Base-by-base conservation (phyloP, 2,113 vertebrate species). In the Nicator chloris region DNA sequence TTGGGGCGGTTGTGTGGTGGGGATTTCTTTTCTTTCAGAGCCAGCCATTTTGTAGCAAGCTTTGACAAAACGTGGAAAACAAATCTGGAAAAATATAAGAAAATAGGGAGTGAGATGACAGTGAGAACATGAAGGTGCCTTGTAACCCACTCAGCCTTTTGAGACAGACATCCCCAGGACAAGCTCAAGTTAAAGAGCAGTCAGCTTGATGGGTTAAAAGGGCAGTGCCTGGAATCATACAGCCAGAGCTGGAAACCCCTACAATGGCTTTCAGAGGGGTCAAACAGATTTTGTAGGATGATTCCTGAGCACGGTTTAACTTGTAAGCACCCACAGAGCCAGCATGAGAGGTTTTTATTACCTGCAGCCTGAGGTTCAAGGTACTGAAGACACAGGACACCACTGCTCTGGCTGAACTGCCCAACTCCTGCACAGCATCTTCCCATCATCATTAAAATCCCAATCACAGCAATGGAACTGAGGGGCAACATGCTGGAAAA, bases 351-450 rank as follows among this genome's bases (percentile, higher is more conserved):
- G 8, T 21, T 93, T 49, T 92, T 35, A 31, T 45, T 40, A 27
- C 22, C 37, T 53, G 45, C 64, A 90, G 70, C 13, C 42, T 18
- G 28, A 76, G 23, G 31, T 60, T 61, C 33, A 71, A 3, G 66
- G 31, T 4, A 14, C 47, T 50, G 60, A 66, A 63, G 42, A 22
- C 31, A 26, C 4, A 39, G 17, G 53, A 68, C 33, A 37, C 7
- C 30, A 6, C 11, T 2, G 1, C 39, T 2, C 0, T 27, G 45
- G 31, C 44, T 50, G 30, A 16, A 11, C 2, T 4, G 5, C 10
- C 53, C 66, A 20, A 23, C 2, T 72, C 76, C 50, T 39, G 7
- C 39, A 23, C 10, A 54, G 42, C 1, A 3, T 76, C 77, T 83
- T n/a, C 11, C 39, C 68, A 15, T 39, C 13, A 4, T 7, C 76